phyloP scores from a whole-genome alignment of 2,113 vertebrate genomes.

The Chlamydotis undulata region DNA sequence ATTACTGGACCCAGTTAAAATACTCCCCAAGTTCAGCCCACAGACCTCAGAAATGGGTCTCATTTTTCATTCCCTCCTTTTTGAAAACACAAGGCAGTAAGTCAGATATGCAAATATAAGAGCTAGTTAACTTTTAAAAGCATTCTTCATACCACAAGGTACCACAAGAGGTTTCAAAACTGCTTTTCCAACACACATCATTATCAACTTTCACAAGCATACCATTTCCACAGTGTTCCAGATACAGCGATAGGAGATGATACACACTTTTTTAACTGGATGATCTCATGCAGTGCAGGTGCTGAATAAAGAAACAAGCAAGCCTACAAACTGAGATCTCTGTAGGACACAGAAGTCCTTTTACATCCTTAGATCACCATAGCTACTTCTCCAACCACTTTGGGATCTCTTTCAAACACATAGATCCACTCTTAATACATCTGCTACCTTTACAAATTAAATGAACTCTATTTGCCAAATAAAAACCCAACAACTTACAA shows the following conservation, averaged over 20 bases:
- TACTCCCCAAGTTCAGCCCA: neutral
- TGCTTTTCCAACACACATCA: neutral
- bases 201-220: neutral
- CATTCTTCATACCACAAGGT: neutral
- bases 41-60: neutral
- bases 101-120: neutral
- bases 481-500: neutral
- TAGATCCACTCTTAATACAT: neutral
- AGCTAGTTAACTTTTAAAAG: neutral
- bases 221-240: neutral
- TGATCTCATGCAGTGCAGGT: neutral
- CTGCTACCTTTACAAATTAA: neutral
- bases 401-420: neutral
- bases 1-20: neutral
- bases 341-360: neutral
- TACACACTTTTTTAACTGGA: neutral
- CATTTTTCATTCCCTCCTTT: neutral
- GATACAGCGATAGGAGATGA: neutral
- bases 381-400: neutral
- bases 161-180: neutral
- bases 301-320: neutral
- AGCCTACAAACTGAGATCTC: neutral
- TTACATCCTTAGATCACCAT: neutral
- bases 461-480: neutral
- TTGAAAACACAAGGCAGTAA: neutral